Conservation (phyloP, 92 coral and sea anemone species). For the Ricordea florida region DNA sequence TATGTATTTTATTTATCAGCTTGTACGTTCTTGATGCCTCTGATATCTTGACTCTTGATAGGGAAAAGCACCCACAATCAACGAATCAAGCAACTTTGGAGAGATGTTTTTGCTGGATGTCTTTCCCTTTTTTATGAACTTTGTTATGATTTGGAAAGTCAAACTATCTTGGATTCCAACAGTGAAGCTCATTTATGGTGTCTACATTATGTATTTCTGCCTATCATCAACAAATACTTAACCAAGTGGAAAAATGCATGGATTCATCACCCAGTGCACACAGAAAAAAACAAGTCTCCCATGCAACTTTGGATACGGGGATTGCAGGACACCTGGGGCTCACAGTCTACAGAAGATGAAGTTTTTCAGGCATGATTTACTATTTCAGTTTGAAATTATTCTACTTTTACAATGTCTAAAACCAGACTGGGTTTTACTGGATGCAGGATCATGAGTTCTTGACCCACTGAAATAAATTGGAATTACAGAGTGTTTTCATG, state of each 20-base stretch:
- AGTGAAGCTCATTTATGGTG: slow-evolving; percentile 38
- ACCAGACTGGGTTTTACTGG: too few relatives aligned
- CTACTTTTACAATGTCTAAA: too few relatives aligned
- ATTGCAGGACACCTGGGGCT: slow-evolving; percentile 46
- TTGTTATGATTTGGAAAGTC: slow-evolving; percentile 33
- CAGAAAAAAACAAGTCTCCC: slow-evolving; percentile 47
- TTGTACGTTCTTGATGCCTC: neutral
- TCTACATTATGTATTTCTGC: slow-evolving; percentile 48
- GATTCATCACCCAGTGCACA: slow-evolving; percentile 37
- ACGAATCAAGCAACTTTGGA: slow-evolving; percentile 43
- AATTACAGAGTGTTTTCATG: too few relatives aligned
- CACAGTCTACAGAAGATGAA: slow-evolving; percentile 26
- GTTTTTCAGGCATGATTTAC: slow-evolving; percentile 33
- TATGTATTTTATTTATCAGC: neutral
- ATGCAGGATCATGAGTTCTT: too few relatives aligned
- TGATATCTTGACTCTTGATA: slow-evolving; percentile 2
- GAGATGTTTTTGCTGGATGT: slow-evolving; percentile 52
- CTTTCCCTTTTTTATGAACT: slow-evolving; percentile 41
- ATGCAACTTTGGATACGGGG: slow-evolving; percentile 53
- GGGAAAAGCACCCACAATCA: slow-evolving; percentile 55
- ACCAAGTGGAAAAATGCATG: slow-evolving; percentile 54
- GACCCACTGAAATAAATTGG: too few relatives aligned
- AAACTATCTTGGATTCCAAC: slow-evolving; percentile 15
- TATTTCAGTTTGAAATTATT: too few relatives aligned
- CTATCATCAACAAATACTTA: slow-evolving; percentile 30